Evolutionary conservation across 2,888 invertebrate genomes (phyloP).

Genomic region (Apantesis nais): DNA sequence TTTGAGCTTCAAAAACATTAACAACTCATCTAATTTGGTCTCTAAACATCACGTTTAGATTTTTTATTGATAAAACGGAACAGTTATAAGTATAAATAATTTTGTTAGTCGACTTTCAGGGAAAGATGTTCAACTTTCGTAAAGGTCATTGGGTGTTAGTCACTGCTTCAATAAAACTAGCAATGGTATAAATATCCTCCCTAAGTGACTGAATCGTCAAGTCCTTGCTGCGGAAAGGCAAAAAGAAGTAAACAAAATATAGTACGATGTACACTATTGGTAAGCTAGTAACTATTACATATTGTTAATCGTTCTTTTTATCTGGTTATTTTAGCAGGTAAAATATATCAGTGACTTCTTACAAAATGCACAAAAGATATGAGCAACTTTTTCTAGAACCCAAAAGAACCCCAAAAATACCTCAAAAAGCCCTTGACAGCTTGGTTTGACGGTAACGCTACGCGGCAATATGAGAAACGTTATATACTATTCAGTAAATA

Average conservation of each 20-base stretch:
- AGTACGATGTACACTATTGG: background rate
- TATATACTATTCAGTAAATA: no score
- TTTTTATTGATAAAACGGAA: background rate
- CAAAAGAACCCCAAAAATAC: no score
- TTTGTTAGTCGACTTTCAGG: background rate
- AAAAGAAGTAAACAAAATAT: background rate
- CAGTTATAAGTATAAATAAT: background rate
- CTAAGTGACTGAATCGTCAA: background rate
- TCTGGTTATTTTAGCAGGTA: no score
- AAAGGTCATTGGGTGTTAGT: no score
- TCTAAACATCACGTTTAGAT: background rate
- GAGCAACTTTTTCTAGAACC: no score
- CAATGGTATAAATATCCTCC: background rate
- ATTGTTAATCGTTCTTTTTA: no score
- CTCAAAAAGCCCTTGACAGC: no score
- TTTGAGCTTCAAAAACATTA: background rate
- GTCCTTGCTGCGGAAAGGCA: background rate
- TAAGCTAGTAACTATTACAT: no score
- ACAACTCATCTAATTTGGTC: background rate
- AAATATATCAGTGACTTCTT: no score
- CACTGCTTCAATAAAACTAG: background rate
- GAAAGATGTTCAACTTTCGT: background rate
- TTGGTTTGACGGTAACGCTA: no score
- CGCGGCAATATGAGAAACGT: no score
- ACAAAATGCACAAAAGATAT: no score